These are phyloP conservation scores for Tursiops truncatus DNA, from an alignment of 2,113 vertebrate species.

Conservation along the genomic window DNA sequence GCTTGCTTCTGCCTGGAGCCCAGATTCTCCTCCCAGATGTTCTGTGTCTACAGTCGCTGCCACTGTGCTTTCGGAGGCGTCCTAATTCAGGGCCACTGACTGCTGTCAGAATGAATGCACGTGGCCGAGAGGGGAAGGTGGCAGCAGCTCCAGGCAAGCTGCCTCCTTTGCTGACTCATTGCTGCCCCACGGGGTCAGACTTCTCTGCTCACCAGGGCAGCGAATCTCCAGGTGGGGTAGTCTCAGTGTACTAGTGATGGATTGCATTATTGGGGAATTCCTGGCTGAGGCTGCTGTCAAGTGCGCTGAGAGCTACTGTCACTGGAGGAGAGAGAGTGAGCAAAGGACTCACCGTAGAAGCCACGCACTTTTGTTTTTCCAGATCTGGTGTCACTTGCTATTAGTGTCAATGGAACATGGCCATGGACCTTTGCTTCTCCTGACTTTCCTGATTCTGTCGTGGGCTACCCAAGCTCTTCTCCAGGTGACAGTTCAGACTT, in stretches of 20 bases:
- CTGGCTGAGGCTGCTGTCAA: constrained; percentile 10
- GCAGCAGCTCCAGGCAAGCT: neutral
- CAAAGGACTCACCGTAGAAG: constrained; percentile 24
- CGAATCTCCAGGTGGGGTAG: neutral
- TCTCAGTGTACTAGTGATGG: neutral
- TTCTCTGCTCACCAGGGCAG: neutral
- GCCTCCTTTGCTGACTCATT: neutral
- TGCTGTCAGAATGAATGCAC: neutral
- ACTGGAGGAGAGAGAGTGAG: neutral
- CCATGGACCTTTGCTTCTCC: neutral
- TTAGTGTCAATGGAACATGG: neutral
- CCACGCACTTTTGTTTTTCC: neutral
- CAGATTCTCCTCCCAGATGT: neutral
- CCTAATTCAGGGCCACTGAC: neutral
- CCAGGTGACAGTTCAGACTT: neutral
- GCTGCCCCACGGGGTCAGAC: neutral
- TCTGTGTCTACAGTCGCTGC: neutral
- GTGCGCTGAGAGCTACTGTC: neutral
- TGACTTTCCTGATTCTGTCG: neutral
- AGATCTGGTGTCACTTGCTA: neutral
- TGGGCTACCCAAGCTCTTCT: neutral
- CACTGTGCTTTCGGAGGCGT: neutral
- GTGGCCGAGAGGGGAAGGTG: neutral
- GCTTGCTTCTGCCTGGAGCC: neutral
- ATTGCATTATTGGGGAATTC: neutral